Base-by-base conservation (phyloP, 2,113 vertebrate genomes). In the Bathybates hornii region DNA sequence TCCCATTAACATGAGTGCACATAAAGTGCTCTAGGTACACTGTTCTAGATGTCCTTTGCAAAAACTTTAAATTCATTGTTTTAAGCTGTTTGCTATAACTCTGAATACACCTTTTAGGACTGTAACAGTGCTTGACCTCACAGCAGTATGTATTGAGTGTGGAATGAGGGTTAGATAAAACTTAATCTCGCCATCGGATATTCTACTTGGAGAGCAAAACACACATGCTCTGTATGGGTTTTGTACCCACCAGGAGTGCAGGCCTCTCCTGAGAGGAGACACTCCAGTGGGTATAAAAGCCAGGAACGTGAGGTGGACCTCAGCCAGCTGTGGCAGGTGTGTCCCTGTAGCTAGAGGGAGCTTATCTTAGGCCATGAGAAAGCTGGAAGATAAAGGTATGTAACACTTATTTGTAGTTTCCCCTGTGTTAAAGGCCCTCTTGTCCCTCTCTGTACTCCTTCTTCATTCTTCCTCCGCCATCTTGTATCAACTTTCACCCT, bases 371-470 rank as follows among this genome's bases (percentile, higher is more conserved):
- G 81, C 80, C 63, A 17, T 17, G 80, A 78, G 90, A 87, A 84
- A 83, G 66, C 80, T 87, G 85, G 83, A 90, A 84, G 93, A 59
- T 56, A 78, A 94, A 96, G 95, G 93, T 95, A 95, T 94, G 95
- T 91, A 85, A 90, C 32, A 36, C 63, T 83, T 48, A 63, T 53
- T 85, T 92, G 80, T 84, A 32, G 56, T 89, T 80, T 50, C 85
- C 89, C 68, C 89, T 61, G 83, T 90, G 85, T 87, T 71, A 48
- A 84, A 54, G 57, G 56, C 91, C 89, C 90, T 92, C 81, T 88
- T 92, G 90, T 93, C 61, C 76, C 56, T 84, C 27, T 71, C 61
- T 92, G 61, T 86, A 63, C 24, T 61, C 73, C 19, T 76, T 6
- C 2, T 43, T 86, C 11, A 82, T 16, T 61, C 81, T 82, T 48